phyloP scores from a whole-genome alignment of 2,888 invertebrate species.

The Caenorhabditis doughertyi region DNA sequence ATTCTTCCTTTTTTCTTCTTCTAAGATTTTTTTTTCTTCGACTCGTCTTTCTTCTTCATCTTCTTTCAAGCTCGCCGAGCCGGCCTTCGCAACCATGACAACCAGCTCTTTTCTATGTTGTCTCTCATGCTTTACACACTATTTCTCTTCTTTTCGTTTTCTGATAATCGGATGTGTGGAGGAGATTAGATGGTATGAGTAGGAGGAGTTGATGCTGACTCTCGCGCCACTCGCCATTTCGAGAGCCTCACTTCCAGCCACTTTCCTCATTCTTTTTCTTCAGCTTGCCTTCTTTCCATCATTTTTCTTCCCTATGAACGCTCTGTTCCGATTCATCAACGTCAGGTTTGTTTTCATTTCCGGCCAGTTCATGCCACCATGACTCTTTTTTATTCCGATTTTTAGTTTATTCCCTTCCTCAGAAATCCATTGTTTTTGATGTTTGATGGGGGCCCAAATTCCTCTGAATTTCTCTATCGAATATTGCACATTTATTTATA shows the following conservation, averaged over 20 bases:
- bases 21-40: constrained; percentile 15
- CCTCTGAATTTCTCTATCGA: constrained; percentile 11
- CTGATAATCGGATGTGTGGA: constrained; percentile 58
- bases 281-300: constrained; percentile 1
- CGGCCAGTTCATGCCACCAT: neutral
- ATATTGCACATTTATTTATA: constrained; percentile 49
- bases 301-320: constrained; percentile 26
- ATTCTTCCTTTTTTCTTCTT: constrained; percentile 30
- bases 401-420: neutral
- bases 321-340: constrained; percentile 11
- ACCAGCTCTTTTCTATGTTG: constrained; percentile 22
- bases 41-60: neutral
- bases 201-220: constrained; percentile 30
- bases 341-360: constrained; percentile 27
- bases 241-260: constrained; percentile 27
- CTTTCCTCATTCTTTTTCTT: neutral
- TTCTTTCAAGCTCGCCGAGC: neutral
- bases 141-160: constrained; percentile 10
- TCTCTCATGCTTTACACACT: constrained; percentile 2
- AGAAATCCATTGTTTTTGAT: neutral
- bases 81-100: constrained; percentile 24
- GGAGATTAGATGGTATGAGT: constrained; percentile 52
- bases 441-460: too few species aligned
- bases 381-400: neutral
- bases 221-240: constrained; percentile 22